Conservation (phyloP, 30 jellyfish, hydroid and myxozoan genomes). For the Cassiopea andromeda region DNA sequence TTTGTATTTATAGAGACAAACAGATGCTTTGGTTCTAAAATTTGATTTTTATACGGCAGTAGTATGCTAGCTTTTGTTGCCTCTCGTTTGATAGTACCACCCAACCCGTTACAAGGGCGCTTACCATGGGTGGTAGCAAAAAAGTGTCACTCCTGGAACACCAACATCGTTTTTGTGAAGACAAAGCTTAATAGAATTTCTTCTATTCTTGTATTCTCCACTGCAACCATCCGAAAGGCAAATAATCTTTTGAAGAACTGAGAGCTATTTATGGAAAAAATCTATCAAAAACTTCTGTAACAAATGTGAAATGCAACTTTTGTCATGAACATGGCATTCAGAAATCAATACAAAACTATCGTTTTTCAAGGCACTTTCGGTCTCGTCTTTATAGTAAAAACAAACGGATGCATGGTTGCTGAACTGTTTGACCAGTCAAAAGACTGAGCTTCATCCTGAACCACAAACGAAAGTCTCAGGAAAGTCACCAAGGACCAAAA, state of each 20-base stretch:
- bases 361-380: conserved; percentile 9
- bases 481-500: conserved; percentile 42
- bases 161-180: background rate
- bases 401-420: conserved; percentile 60
- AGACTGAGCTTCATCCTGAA: conserved; percentile 70
- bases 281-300: background rate
- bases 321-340: conserved; percentile 36
- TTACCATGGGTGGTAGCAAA: background rate
- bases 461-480: conserved; percentile 58
- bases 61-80: background rate
- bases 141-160: background rate
- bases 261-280: background rate
- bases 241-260: background rate
- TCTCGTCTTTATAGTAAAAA: conserved; percentile 20
- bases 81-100: background rate
- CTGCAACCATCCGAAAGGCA: background rate
- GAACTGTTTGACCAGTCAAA: conserved; percentile 55
- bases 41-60: too few species aligned
- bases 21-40: too few species aligned
- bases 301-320: conserved; percentile 47
- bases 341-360: conserved; percentile 23
- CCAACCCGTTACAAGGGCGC: background rate
- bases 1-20: too few species aligned
- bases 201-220: background rate
- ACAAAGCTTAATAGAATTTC: background rate